Base-by-base conservation (phyloP, 2,113 vertebrate genomes). In the Antennarius striatus region DNA sequence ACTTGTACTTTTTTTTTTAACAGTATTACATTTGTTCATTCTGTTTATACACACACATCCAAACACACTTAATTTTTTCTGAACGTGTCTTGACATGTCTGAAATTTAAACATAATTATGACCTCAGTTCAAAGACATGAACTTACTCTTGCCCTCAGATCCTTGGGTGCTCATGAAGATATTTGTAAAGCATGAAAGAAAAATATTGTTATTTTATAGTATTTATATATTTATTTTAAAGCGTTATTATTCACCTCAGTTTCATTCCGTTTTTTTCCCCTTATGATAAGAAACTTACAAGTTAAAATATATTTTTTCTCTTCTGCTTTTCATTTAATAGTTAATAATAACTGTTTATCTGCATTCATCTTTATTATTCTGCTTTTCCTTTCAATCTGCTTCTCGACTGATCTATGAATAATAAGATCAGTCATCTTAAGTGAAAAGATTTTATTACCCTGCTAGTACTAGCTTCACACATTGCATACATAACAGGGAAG, bases 81-180 rank as follows among this genome's bases (percentile, higher is more conserved):
- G 50, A 67, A 51, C 67, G 4, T 48, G 40, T 68, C 14, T 10
- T 65, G 9, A 7, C 52, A 13, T 53, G 39, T 68, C 56, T 66
- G 22, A 28, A 70, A 65, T 79, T 10, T 66, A 45, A 51, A 68
- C 71, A 28, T 17, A 66, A 75, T 29, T 55, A 56, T n/a, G 63
- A 10, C 11, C 30, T 28, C 32, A 36, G 32, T 60, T 63, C 6
- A 50, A 55, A 71, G 61, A 58, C 0, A 16, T 40, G 16, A 67
- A 53, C 54, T 47, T 7, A 36, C 22, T 22, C 22, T 15, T 32
- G 12, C 46, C 45, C 45, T 32, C 28, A 46, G 36, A 54, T 48
- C 10, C 12, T 30, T 51, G 32, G 12, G 15, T 49, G n/a, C n/a
- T 16, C 15, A 16, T 36, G 32, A 36, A 36, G 32, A 36, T 2